Evolutionary conservation across 2,888 invertebrate species (phyloP).

Genomic region (Tetragonula carbonaria): DNA sequence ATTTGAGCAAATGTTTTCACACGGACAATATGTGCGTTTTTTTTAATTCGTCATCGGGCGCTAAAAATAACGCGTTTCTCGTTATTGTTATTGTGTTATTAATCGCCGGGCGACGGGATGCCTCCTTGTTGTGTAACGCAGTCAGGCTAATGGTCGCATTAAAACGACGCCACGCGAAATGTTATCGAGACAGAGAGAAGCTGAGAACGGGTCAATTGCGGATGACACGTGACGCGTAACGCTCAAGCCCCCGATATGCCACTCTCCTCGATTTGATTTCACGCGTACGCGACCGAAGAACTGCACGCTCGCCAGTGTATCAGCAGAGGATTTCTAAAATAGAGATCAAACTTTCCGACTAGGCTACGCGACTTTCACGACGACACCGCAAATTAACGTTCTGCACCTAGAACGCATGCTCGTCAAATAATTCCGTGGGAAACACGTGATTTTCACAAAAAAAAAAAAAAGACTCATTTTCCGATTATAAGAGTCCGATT

Average conservation of each 20-base stretch:
- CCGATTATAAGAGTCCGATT: too few species aligned
- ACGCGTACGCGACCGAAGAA: neutral
- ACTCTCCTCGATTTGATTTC: constrained; percentile 16
- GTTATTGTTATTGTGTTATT: constrained; percentile 9
- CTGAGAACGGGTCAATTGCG: constrained; percentile 47
- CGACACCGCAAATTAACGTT: neutral
- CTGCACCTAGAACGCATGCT: neutral
- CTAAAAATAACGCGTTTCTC: neutral
- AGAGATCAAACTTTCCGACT: neutral
- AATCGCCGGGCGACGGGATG: neutral
- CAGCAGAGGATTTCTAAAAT: neutral
- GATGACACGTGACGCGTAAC: constrained; percentile 42
- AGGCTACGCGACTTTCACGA: neutral
- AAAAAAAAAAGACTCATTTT: too few species aligned
- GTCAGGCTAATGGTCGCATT: constrained; percentile 25
- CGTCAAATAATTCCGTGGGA: neutral
- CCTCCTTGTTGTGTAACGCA: constrained; percentile 22
- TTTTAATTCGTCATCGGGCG: too few species aligned
- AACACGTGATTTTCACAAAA: neutral
- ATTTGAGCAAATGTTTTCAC: too few species aligned
- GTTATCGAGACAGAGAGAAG: constrained; percentile 32
- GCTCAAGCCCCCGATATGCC: neutral
- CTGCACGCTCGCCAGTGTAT: too few species aligned
- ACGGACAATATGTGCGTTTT: too few species aligned
- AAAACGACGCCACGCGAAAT: constrained; percentile 29